Base-by-base conservation (phyloP, 2,797 vertebrate species). In the Manis crassicaudata region DNA sequence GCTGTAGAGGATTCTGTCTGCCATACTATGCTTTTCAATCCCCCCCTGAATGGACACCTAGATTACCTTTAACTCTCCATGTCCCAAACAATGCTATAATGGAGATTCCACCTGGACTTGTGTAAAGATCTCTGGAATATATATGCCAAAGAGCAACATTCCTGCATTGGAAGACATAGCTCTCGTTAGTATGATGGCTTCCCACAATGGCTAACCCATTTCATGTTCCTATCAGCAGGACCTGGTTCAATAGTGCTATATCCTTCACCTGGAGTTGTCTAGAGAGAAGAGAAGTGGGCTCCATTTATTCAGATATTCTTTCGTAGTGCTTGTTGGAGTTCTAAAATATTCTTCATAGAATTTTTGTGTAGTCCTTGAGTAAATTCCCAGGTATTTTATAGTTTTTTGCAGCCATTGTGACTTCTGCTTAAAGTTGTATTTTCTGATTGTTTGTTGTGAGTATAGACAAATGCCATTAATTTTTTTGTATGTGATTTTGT, bases 381-480 rank as follows among this genome's bases (percentile, higher is more conserved):
- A 32, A 56, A 54, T 96, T 89, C 65, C 23, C 58, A 72, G 46
- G 16, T 58, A 11, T 10, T 65, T 70, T 70, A 32, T 13, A 10
- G 54, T 6, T 75, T 67, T 67, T 76, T 90, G 27, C 20, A 72
- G 21, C 13, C 62, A 6, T 73, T 18, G 11, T 93, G n/a, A 35
- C 43, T 83, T 94, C 83, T 77, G 25, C 25, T 46, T 43, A 50
- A 94, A 80, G 29, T 56, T 35, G 5, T 62, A 52, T 84, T 86
- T 87, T 68, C 40, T 67, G 52, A 32, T 32, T 86, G 32, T 23
- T 60, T n/a, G 40, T 88, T 72, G 60, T 29, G 60, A 29, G 46
- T 58, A 21, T 79, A 32, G 77, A 58, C 77, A 65, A 88, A 50
- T 21, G 25, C 40, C 46, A 1, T 77, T 77, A 7, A n/a, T 54